Base-by-base conservation (phyloP, 2,113 vertebrate genomes). In the Saguinus midas region DNA sequence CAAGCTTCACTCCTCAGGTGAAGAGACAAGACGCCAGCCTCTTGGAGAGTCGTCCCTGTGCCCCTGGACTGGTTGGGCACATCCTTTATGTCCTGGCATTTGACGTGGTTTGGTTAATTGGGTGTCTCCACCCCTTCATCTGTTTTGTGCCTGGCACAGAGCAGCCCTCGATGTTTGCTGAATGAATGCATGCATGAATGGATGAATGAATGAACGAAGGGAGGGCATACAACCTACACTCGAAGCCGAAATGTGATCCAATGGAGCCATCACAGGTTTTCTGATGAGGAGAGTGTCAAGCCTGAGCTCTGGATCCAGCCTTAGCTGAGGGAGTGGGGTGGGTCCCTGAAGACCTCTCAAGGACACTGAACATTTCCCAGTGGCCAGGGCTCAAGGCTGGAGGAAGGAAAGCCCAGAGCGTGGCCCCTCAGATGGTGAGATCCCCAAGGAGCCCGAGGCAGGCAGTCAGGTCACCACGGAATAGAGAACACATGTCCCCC, bases 221-320 rank as follows among this genome's bases (percentile, higher is more conserved):
- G 25, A 29, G 43, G 40, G n/a, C 58, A 6, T n/a, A 6, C 37
- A 10, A 76, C 50, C 66, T 25, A 35, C 75, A n/a, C 43, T 73
- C 68, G 52, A 81, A 11, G 55, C 52, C 52, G 89, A 50, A 80
- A 72, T 25, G n/a, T 10, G 29, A 91, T 32, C 35, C 52, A 48
- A 45, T 66, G 55, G 35, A 57, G n/a, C 18, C 35, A 23, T 73
- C 70, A 12, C 43, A 10, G 83, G 82, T 40, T 70, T 90, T 40
- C 85, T 20, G 12, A 35, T 18, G 29, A 29, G 1, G 57, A 35
- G 52, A 84, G 23, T 23, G 18, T 21, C 35, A 23, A 21, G 50
- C 37, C 29, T 9, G 37, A 35, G 37, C 6, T 23, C 1, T 3
- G 5, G 23, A 4, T 29, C 61, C 52, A 7, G n/a, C 4, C 0